Conservation (phyloP, 2,888 invertebrate genomes). For the Megastigmus dorsalis region DNA sequence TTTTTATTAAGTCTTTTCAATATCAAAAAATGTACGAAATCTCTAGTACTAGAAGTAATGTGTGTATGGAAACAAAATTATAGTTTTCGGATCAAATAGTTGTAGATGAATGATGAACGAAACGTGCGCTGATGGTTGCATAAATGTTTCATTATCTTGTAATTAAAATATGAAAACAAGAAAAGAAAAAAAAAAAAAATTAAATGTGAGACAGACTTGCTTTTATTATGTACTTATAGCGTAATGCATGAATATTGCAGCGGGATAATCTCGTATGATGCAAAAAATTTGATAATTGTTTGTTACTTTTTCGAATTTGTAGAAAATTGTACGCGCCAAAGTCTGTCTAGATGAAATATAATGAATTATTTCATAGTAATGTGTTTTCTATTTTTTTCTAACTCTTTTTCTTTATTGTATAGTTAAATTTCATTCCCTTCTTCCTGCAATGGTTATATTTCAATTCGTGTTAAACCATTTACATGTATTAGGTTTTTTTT, state of each 20-base stretch:
- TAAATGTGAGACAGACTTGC: constrained; percentile 26
- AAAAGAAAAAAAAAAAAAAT: constrained; percentile 3
- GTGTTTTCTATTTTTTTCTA: constrained; percentile 11
- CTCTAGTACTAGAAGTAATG: constrained; percentile 1
- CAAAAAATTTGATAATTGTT: constrained; percentile 29
- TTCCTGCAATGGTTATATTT: too few species aligned
- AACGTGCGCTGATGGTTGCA: constrained; percentile 36
- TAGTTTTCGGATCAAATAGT: constrained; percentile 10
- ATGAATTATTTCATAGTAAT: constrained; percentile 53
- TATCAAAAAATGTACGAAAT: constrained; percentile 8
- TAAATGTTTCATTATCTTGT: constrained; percentile 42
- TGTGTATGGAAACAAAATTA: constrained; percentile 10
- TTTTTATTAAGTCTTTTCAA: constrained; percentile 23
- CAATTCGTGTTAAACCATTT: too few species aligned
- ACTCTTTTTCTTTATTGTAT: neutral
- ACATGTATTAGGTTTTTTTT: too few species aligned
- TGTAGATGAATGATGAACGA: constrained; percentile 26
- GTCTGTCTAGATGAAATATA: constrained; percentile 53
- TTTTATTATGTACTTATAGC: constrained; percentile 39
- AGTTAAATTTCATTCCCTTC: neutral
- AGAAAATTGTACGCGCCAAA: constrained; percentile 36
- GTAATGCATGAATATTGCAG: constrained; percentile 8
- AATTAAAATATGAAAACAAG: constrained; percentile 21
- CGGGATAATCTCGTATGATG: constrained; percentile 30
- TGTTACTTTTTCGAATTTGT: constrained; percentile 35